Evolutionary conservation across 2,797 vertebrate species (phyloP), one percentile per base, ranked within the genome.

Genomic region (Notamacropus eugenii): DNA sequence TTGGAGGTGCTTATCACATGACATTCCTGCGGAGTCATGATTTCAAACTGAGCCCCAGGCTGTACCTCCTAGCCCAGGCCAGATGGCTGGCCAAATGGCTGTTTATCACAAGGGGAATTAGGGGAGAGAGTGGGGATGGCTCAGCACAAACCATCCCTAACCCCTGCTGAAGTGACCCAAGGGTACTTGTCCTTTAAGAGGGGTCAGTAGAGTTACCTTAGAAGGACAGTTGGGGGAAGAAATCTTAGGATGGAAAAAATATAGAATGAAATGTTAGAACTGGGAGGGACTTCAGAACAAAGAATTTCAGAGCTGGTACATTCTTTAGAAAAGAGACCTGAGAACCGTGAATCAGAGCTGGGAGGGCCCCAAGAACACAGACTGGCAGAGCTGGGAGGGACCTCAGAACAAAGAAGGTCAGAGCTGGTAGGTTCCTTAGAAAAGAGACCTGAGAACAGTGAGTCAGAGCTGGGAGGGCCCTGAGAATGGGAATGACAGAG

Each of bases 1-100:
- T 90, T 96, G 67, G 92, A 59, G 95, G 90, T 57, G 93, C 19
- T 96, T 95, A 94, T 62, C 29, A 54, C 16, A 59, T 5, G 93
- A 54, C 16, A 59, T 5, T 94, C 24, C 92, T 82, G 28, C 56
- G 91, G 40, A 62, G 87, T 91, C 92, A 93, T 92, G 29, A 1
- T 92, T 93, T 94, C 34, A 52, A 8, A 22, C 50, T 14, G 52
- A 94, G 91, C n/a, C n/a, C 82, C n/a, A 82, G 67, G n/a, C n/a
- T 82, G 67, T 19, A 82, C 67, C 67, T 82, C 67, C n/a, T 82
- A 82, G n/a, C 67, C 67, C n/a, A 40, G 67, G 67, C 67, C 67
- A 82, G 67, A 82, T 82, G 67, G 16, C n/a, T 6, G 19, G n/a
- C 67, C 67, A 82, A 40, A 22, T 82, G 22, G 67, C 67, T 82